These are phyloP conservation scores for Dermolepida albohirtum DNA, from an alignment of 2,888 invertebrate species.

Conservation along the genomic window DNA sequence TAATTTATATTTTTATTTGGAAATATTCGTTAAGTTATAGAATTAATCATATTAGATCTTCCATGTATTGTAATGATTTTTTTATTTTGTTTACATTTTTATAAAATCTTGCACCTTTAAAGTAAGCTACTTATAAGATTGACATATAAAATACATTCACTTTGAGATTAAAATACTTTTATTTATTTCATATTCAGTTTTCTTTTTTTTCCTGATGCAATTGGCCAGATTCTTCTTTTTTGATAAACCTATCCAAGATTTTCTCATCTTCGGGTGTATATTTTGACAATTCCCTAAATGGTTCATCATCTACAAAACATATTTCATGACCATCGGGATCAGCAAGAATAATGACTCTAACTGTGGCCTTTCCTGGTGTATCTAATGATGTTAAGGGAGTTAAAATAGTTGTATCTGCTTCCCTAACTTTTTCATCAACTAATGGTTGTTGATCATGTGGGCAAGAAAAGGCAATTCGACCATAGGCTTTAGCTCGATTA, in stretches of 20 bases:
- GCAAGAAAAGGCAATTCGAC: constrained; percentile 94
- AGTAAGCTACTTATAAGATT: no score
- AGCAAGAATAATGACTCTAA: constrained; percentile 94
- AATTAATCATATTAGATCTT: no score
- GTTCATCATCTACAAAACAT: constrained; percentile 98
- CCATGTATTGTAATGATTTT: no score
- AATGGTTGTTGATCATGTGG: constrained; percentile 81
- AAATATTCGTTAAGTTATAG: no score
- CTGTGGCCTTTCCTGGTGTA: constrained; percentile 97
- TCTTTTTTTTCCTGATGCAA: constrained; percentile 1
- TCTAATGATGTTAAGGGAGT: constrained; percentile 93
- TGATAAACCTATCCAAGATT: constrained; percentile 82
- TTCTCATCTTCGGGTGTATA: constrained; percentile 86
- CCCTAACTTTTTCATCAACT: constrained; percentile 80
- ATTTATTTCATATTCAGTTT: constrained; percentile 8
- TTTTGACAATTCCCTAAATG: constrained; percentile 87
- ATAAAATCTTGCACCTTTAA: no score
- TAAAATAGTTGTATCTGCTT: constrained; percentile 79
- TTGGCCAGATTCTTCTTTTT: constrained; percentile 65
- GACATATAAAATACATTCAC: neutral
- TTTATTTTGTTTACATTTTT: no score
- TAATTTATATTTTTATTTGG: no score
- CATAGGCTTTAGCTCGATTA: constrained; percentile 90
- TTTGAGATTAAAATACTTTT: neutral
- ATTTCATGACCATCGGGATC: constrained; percentile 99